Evolutionary conservation across 30 jellyfish, hydroid and myxozoan species (phyloP).

Genomic region (Rhopilema esculentum): DNA sequence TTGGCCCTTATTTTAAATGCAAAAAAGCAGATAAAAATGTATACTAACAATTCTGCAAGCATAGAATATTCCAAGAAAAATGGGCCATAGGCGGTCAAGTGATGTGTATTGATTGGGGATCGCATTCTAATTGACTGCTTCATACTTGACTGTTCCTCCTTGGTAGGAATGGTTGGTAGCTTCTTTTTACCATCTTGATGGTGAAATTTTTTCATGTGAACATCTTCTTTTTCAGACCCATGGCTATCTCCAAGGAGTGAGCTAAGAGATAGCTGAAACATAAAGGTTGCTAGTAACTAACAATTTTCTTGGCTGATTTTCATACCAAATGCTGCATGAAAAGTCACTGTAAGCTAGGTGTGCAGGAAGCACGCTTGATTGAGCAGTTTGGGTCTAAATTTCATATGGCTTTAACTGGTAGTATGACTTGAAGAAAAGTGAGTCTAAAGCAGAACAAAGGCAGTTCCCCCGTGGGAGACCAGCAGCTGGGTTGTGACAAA

Average conservation of each 20-base stretch:
- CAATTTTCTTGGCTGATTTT: neutral
- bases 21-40: neutral
- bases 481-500: no score
- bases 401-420: no score
- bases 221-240: constrained; percentile 38
- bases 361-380: no score
- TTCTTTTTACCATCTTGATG: constrained; percentile 37
- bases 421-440: no score
- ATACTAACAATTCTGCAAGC: constrained; percentile 87
- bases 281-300: neutral
- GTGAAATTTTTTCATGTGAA: constrained; percentile 1
- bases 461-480: no score
- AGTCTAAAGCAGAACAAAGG: no score
- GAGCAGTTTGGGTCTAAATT: no score
- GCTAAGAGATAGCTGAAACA: constrained; percentile 31
- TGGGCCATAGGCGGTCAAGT: constrained; percentile 83
- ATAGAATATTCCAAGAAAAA: constrained; percentile 82
- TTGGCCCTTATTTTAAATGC: no score
- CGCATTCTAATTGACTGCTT: constrained; percentile 74
- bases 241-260: constrained; percentile 72
- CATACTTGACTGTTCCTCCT: constrained; percentile 80
- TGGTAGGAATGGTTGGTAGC: constrained; percentile 77
- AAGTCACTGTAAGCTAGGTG: neutral
- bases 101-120: constrained; percentile 78
- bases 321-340: neutral